Evolutionary conservation across 1,140 invertebrate species (phyloP), one percentile per base, ranked within the genome.

Genomic region (Diabrotica virgifera): DNA sequence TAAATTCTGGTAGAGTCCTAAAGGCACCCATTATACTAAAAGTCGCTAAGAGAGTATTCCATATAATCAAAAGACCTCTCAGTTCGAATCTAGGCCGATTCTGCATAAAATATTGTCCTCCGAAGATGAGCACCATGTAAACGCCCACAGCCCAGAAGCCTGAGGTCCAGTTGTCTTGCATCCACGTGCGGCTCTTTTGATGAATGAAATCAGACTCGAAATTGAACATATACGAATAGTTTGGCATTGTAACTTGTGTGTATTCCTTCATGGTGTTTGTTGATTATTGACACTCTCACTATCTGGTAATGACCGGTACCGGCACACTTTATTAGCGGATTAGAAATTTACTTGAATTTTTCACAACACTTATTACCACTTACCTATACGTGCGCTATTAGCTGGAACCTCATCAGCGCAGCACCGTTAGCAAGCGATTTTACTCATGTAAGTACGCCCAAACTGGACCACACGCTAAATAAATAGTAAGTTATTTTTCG

Each of bases 181-280:
- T 98, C 95, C 96, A 99, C 80, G 89, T 87, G 72, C 89, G 85
- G 70, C 93, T 94, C 62, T 90, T 86, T 71, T 89, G 84, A 72
- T 95, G 92, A 76, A 94, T 90, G 80, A 97, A 98, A 75, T 94
- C 88, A 76, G 91, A 89, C 81, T 98, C 96, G 73, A 97, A 97
- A 74, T 94, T 90, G 82, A 98, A 96, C 73, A 96, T 86, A 77
- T 95, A 95, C 5, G 94, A 94, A 81, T 97, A 96, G 81, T 97
- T 97, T 10, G 90, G 90, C 72, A 84, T 76, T 58, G 85, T 87
- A 59, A 87, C 84, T 72, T 86, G 84, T 71, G 80, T 80, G 66
- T 77, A 77, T 64, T 72, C 70, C 62, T 77, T 70, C 76, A 77
- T 77, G 62, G 67, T 71, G 69, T 52, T 63, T 5, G 51, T 13